Percentiles rank a stretch among this genome's conserved stretches.
Evolutionary conservation across 2,797 vertebrate genomes (phyloP).

Genomic region (Epinephelus coioides): DNA sequence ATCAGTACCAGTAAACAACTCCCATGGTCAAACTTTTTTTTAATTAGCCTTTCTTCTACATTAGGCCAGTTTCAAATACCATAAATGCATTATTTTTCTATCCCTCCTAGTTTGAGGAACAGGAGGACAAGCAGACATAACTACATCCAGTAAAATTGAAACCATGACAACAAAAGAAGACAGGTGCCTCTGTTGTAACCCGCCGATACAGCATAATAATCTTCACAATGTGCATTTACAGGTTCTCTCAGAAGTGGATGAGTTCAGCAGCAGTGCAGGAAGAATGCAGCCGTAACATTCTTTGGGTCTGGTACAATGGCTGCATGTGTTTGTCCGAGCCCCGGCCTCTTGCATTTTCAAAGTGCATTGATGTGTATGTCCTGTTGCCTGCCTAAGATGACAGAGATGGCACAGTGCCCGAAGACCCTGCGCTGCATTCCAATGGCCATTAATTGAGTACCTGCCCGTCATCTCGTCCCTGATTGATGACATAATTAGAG

Average conservation of each 20-base stretch:
- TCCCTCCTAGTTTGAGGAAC: neutral
- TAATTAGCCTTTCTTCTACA: too few relatives aligned
- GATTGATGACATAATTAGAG: conserved; percentile 87
- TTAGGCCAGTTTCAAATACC: neutral
- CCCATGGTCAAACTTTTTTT: too few relatives aligned
- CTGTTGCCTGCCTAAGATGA: conserved; percentile 74
- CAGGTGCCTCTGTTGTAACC: neutral
- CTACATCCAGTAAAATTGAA: neutral
- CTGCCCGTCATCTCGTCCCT: conserved; percentile 76
- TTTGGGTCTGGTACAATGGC: conserved; percentile 53
- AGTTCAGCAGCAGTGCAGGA: conserved; percentile 20
- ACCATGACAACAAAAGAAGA: conserved; percentile 1
- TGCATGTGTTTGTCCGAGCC: conserved; percentile 51
- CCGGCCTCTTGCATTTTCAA: conserved; percentile 57
- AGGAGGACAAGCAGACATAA: conserved; percentile 1
- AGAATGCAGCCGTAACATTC: conserved; percentile 42
- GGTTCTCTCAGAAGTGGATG: conserved; percentile 15
- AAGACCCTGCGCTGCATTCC: conserved; percentile 71
- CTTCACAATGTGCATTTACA: conserved; percentile 2
- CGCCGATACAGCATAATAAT: neutral
- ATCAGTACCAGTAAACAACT: too few relatives aligned
- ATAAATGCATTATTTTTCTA: neutral
- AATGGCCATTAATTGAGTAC: conserved; percentile 81
- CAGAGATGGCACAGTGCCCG: conserved; percentile 72
- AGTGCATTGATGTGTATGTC: conserved; percentile 71